A percentile compares a stretch with the other conserved stretches of the same genome.
phyloP scores from a whole-genome alignment of 2,888 invertebrate genomes.

The Polydrusus tereticollis region DNA sequence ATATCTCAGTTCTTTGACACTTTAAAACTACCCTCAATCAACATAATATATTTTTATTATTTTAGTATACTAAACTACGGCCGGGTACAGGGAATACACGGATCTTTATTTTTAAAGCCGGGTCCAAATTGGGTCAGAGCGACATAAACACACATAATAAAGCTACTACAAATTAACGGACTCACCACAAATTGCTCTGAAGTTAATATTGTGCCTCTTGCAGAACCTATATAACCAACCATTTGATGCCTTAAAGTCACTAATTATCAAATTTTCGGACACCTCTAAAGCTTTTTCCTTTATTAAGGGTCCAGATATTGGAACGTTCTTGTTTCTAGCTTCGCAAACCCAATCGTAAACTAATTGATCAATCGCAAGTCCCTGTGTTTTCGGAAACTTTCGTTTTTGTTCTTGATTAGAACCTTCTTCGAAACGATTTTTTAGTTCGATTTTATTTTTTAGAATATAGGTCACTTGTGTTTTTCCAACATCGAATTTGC shows the following conservation, averaged over 20 bases:
- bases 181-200: slow-evolving; percentile 36
- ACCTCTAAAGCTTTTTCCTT: slow-evolving; percentile 42
- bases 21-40: no score
- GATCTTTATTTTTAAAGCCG: no score
- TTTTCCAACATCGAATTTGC: slow-evolving; percentile 18
- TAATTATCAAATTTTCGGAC: slow-evolving; percentile 25
- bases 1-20: no score
- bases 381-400: slow-evolving; percentile 38
- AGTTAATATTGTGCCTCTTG: slow-evolving; percentile 21
- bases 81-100: no score
- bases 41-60: no score
- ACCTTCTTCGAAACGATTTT: slow-evolving; percentile 18
- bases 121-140: no score
- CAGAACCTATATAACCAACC: slow-evolving; percentile 34
- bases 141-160: no score
- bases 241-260: slow-evolving; percentile 31
- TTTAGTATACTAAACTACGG: no score
- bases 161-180: no score
- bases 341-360: slow-evolving; percentile 40
- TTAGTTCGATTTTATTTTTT: slow-evolving; percentile 23
- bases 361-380: slow-evolving; percentile 34
- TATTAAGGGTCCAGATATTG: slow-evolving; percentile 40
- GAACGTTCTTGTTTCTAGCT: slow-evolving; percentile 36
- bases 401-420: slow-evolving; percentile 31
- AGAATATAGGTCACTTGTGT: slow-evolving; percentile 34